These are phyloP conservation scores for Drosophila subsilvestris DNA, from an alignment of 2,888 invertebrate species.

Conservation along the genomic window DNA sequence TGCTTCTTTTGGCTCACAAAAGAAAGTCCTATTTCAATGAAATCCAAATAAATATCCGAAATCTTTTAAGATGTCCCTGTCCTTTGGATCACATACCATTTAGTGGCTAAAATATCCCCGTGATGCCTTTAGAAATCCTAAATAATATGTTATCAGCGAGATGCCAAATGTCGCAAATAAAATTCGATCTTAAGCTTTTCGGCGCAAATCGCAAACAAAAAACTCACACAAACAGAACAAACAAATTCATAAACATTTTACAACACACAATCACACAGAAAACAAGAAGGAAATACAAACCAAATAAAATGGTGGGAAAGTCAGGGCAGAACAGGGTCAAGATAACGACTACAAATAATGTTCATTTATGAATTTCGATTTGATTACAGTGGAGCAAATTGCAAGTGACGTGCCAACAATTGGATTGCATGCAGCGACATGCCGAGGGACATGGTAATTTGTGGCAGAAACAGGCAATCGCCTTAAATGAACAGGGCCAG, in stretches of 20 bases:
- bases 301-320: constrained; percentile 37
- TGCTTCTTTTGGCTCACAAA: constrained; percentile 43
- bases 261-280: constrained; percentile 43
- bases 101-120: constrained; percentile 25
- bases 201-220: constrained; percentile 59
- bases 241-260: constrained; percentile 64
- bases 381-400: constrained; percentile 83
- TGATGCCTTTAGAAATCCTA: constrained; percentile 42
- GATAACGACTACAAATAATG: constrained; percentile 58
- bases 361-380: constrained; percentile 58
- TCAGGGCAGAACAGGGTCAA: constrained; percentile 22
- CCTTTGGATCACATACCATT: neutral
- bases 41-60: constrained; percentile 9
- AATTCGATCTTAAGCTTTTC: constrained; percentile 79
- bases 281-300: neutral
- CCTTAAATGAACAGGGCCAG: constrained; percentile 80
- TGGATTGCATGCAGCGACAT: constrained; percentile 84
- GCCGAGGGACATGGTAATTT: constrained; percentile 84
- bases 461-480: constrained; percentile 84
- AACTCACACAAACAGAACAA: constrained; percentile 46
- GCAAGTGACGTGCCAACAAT: constrained; percentile 83
- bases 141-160: constrained; percentile 64
- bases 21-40: constrained; percentile 4
- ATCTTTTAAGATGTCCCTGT: constrained; percentile 7
- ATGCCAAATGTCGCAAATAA: constrained; percentile 60